A percentile compares a stretch with the other conserved stretches of the same genome.
These are phyloP conservation scores for Meiosimyza decipiens DNA, from an alignment of 2,888 invertebrate species.

Conservation along the genomic window DNA sequence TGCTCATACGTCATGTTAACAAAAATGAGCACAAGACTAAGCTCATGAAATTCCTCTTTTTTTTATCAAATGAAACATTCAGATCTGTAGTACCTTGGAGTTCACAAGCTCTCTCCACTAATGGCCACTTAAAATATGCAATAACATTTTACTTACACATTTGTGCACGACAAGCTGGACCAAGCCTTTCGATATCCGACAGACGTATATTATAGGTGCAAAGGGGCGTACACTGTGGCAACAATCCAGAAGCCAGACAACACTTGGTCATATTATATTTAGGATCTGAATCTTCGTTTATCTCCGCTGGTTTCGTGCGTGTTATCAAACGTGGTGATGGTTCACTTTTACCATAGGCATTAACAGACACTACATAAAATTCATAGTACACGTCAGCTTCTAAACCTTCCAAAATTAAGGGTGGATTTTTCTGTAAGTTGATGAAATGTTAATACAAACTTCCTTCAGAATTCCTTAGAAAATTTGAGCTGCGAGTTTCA, in stretches of 20 bases:
- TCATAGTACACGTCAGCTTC: slow-evolving; percentile 82
- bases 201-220: slow-evolving; percentile 86
- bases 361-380: slow-evolving; percentile 82
- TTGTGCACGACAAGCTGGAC: slow-evolving; percentile 80
- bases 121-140: too few relatives aligned
- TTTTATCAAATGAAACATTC: too few relatives aligned
- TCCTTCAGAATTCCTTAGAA: background rate
- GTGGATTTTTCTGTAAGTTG: slow-evolving; percentile 70
- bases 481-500: background rate
- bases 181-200: slow-evolving; percentile 79
- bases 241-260: slow-evolving; percentile 75
- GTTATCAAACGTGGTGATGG: slow-evolving; percentile 82
- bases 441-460: background rate
- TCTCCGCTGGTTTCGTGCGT: slow-evolving; percentile 71
- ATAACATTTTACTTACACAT: slow-evolving; percentile 71
- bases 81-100: too few relatives aligned
- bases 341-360: slow-evolving; percentile 82
- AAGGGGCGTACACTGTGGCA: slow-evolving; percentile 76
- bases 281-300: slow-evolving; percentile 65
- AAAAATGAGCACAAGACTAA: too few relatives aligned
- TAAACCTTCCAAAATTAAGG: slow-evolving; percentile 80
- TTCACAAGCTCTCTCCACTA: too few relatives aligned
- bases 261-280: slow-evolving; percentile 84
- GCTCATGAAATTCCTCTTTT: too few relatives aligned
- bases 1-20: too few relatives aligned